Percentiles rank a stretch among this genome's conserved stretches.
phyloP scores from a whole-genome alignment of 2,888 invertebrate species.

The Dryocosmus kuriphilus region DNA sequence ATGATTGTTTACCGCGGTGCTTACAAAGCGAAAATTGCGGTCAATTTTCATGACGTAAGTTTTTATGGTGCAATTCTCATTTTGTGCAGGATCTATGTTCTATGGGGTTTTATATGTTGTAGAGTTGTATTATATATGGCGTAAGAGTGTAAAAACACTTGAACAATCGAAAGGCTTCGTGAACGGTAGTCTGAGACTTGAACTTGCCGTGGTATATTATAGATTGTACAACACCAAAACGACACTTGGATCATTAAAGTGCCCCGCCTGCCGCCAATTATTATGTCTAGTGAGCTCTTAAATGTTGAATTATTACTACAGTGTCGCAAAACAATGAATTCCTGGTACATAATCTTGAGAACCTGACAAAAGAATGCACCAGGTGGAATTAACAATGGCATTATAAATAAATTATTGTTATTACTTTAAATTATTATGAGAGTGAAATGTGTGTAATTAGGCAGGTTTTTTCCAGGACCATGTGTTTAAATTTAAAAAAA shows the following conservation, averaged over 20 bases:
- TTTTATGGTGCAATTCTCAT: neutral
- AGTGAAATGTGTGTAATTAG: neutral
- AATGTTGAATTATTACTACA: conserved; percentile 19
- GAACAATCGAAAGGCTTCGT: neutral
- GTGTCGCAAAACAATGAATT: conserved; percentile 34
- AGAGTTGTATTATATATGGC: neutral
- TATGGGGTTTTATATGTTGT: neutral
- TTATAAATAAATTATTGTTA: conserved; percentile 14
- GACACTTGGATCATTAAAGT: conserved; percentile 19
- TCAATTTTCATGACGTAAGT: neutral
- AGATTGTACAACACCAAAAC: conserved; percentile 20
- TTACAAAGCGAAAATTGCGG: neutral
- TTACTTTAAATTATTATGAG: conserved; percentile 7
- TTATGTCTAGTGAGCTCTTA: conserved; percentile 38
- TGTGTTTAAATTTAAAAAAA: neutral
- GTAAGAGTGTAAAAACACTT: conserved; percentile 24
- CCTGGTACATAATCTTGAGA: conserved; percentile 34
- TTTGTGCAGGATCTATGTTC: neutral
- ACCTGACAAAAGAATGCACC: conserved; percentile 22
- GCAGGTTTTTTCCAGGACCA: neutral
- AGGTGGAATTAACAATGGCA: conserved; percentile 23
- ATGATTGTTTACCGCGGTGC: neutral
- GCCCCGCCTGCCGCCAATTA: conserved; percentile 34
- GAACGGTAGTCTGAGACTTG: conserved; percentile 5
- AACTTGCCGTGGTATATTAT: conserved; percentile 19